Percentiles rank a stretch among this genome's conserved stretches.
phyloP scores from a whole-genome alignment of 1,140 invertebrate species.

The Procambarus virginalis region DNA sequence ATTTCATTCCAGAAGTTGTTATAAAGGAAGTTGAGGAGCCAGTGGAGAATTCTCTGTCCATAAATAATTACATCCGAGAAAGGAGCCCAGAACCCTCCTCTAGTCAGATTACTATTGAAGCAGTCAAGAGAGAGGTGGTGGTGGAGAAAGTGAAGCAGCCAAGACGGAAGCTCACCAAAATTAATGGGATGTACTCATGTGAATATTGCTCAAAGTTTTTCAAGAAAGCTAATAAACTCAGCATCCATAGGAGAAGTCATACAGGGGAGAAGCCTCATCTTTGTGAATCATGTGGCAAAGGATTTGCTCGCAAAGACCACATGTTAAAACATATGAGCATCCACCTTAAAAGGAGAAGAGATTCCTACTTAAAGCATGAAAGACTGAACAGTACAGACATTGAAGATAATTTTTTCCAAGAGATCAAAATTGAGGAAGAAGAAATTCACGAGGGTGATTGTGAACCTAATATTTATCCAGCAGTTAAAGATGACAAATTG shows the following conservation, averaged over 20 bases:
- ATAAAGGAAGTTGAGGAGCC: not conserved
- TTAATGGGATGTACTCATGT: slow-evolving; percentile 1
- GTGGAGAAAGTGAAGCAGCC: not conserved
- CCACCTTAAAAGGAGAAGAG: not conserved
- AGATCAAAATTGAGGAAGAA: slow-evolving; percentile 11
- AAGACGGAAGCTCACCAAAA: not conserved
- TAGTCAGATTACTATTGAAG: not conserved
- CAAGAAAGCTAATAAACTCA: slow-evolving; percentile 17
- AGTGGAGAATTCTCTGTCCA: not conserved
- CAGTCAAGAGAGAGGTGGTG: not conserved
- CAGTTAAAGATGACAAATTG: not conserved
- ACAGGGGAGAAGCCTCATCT: slow-evolving; percentile 30
- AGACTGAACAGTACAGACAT: not conserved
- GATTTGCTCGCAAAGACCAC: slow-evolving; percentile 35
- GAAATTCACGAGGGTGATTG: slow-evolving; percentile 3
- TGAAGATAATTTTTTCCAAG: not conserved
- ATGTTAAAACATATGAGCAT: slow-evolving; percentile 25
- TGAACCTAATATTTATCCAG: not conserved
- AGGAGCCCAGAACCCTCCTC: not conserved
- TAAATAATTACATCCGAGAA: not conserved
- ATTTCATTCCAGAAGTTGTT: not conserved
- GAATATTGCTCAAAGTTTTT: slow-evolving; percentile 22
- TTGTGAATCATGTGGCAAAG: slow-evolving; percentile 15
- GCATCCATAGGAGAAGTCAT: slow-evolving; percentile 20
- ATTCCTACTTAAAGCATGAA: not conserved